Base-by-base conservation (phyloP, 2,113 vertebrate species). In the Plotosus lineatus region DNA sequence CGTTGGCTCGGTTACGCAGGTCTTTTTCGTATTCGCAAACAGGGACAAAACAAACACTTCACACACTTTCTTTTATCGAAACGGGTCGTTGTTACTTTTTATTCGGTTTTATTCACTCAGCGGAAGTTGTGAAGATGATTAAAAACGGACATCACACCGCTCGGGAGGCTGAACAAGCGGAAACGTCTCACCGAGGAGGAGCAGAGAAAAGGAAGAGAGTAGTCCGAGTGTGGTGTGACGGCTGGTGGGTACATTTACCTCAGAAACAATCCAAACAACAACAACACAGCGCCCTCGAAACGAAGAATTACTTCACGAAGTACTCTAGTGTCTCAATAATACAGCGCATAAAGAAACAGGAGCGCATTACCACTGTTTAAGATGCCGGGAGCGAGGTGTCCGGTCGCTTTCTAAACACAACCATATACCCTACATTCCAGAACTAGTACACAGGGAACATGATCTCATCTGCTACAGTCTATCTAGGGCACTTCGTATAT, bases 201-300 rank as follows among this genome's bases (percentile, higher is more conserved):
- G 88, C 90, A 12, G 87, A 93, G 87, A 94, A 94, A 63, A 89
- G 93, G 78, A 93, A 91, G 82, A 86, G 94, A 6, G 61, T 90
- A 0, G 94, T 96, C 17, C 93, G 96, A 75, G 89, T 98, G 84
- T 98, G 97, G 97, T 98, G 97, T 81, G 96, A 98, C 51, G 97
- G 97, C 56, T 98, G 97, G 97, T 97, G 91, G 94, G 96, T 91
- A 63, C 38, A n/a, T 46, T 73, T 46, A 55, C 48, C 21, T 21
- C 23, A 19, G 11, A 11, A 66, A 19, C 12, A 42, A n/a, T 7
- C 15, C n/a, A 26, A n/a, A n/a, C 36, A 42, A 4, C 14, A 40
- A 40, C 33, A n/a, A 23, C 61, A 66, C 9, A 66, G 6, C 10
- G 9, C 4, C 2, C 66, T 26, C 10, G 4, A 26, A 46, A 46